phyloP scores from a whole-genome alignment of 2,113 vertebrate genomes.

The Upupa epops region DNA sequence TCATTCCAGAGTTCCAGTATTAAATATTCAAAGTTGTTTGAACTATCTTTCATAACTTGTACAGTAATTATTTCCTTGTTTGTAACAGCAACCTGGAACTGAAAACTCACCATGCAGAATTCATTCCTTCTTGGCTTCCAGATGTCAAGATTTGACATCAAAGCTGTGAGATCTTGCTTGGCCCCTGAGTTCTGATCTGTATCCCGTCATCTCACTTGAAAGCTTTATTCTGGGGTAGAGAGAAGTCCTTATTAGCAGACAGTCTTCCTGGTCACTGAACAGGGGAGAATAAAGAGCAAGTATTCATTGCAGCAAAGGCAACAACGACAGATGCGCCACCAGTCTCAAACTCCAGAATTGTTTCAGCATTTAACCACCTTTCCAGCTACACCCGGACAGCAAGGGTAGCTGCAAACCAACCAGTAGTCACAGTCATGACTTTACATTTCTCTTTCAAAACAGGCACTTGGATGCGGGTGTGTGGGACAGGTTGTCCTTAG shows the following conservation, averaged over 20 bases:
- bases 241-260: neutral
- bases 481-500: conserved; percentile 91
- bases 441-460: neutral
- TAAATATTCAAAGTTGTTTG: neutral
- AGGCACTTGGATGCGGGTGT: conserved; percentile 92
- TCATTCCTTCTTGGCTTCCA: neutral
- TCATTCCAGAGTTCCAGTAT: neutral
- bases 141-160: neutral
- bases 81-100: neutral
- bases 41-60: neutral
- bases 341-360: neutral
- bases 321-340: neutral
- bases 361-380: neutral
- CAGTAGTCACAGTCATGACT: neutral
- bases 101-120: neutral
- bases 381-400: neutral
- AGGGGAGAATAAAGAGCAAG: neutral
- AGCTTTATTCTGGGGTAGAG: neutral
- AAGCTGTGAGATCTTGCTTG: neutral
- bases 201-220: neutral
- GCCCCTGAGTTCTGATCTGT: neutral
- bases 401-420: neutral
- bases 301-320: neutral
- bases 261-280: neutral
- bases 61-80: neutral